Evolutionary conservation across 2,888 invertebrate genomes (phyloP), one percentile per base, ranked within the genome.

Genomic region (Hanleya hanleyi): DNA sequence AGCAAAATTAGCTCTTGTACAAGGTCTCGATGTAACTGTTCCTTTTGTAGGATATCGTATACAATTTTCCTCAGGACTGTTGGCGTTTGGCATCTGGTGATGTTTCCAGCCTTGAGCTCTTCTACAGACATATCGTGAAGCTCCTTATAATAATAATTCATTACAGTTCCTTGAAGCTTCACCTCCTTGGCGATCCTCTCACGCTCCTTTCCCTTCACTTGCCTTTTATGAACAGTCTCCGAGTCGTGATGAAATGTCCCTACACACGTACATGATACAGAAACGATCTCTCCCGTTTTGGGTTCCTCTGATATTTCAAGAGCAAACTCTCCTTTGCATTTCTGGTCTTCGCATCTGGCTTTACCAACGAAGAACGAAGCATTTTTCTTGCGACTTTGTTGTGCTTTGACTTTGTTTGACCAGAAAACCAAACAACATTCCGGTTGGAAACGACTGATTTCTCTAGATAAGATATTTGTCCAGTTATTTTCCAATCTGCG

Each of bases 21-120:
- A n/a, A 57, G 57, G 57, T 57, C 57, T 22, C 57, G 57, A 26
- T 57, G 57, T 9, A 57, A 22, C 29, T 22, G 57, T 22, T 57
- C 57, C 57, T 26, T 57, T n/a, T n/a, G 22, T 22, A 57, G 9
- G 29, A 57, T 22, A 22, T 57, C 57, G 29, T n/a, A 57, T 26
- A 57, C 57, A 57, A 26, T 26, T 57, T 57, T 57, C 57, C 57
- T 57, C 12, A 57, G 57, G 29, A 57, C 57, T 22, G 57, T 26
- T 57, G n/a, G 9, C 9, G 22, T 57, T 22, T n/a, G 57, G 22
- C 57, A 57, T 22, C 22, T 57, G 7, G 57, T 57, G 29, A 57
- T 22, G 57, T 57, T 57, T n/a, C 57, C 57, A 57, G 57, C 57
- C n/a, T 26, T 26, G 57, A 57, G 57, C 29, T 57, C 22, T 57